These are phyloP conservation scores for Melanchra persicariae DNA, from an alignment of 2,888 invertebrate genomes.

Conservation along the genomic window DNA sequence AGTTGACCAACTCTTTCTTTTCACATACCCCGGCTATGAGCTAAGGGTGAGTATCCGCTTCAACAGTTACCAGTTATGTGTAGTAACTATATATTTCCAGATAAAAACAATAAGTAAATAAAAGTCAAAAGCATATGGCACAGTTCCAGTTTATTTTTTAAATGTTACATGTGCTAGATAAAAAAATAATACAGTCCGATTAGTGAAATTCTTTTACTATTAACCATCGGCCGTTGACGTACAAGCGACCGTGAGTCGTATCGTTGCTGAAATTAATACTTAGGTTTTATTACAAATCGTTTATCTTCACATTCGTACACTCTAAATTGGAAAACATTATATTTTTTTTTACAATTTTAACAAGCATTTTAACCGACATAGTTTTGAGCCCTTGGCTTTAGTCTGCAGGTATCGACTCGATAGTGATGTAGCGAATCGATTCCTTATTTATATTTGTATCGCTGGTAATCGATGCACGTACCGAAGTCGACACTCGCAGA, in stretches of 20 bases:
- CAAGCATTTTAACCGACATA: slow-evolving; percentile 83
- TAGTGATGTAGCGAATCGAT: slow-evolving; percentile 36
- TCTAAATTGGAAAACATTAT: slow-evolving; percentile 85
- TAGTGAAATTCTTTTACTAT: slow-evolving; percentile 85
- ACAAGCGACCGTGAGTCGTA: slow-evolving; percentile 64
- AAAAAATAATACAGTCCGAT: slow-evolving; percentile 90
- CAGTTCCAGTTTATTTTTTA: slow-evolving; percentile 90
- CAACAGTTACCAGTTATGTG: no score
- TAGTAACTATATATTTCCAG: background rate
- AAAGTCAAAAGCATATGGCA: slow-evolving; percentile 84
- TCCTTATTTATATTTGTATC: slow-evolving; percentile 38
- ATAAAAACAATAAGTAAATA: slow-evolving; percentile 23
- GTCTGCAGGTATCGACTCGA: slow-evolving; percentile 53
- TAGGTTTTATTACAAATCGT: slow-evolving; percentile 70
- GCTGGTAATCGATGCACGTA: slow-evolving; percentile 35
- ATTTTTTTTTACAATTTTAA: slow-evolving; percentile 85
- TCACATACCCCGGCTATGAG: no score
- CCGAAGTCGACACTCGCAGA: slow-evolving; percentile 47
- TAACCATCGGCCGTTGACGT: slow-evolving; percentile 64
- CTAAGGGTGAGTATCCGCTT: no score
- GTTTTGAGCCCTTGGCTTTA: slow-evolving; percentile 68
- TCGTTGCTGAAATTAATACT: slow-evolving; percentile 71
- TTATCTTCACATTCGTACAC: slow-evolving; percentile 74
- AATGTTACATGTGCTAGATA: slow-evolving; percentile 90
- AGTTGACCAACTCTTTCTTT: no score